Percentiles rank a stretch among this genome's conserved stretches.
phyloP scores from a whole-genome alignment of 2,113 vertebrate species.

The Scophthalmus maximus region DNA sequence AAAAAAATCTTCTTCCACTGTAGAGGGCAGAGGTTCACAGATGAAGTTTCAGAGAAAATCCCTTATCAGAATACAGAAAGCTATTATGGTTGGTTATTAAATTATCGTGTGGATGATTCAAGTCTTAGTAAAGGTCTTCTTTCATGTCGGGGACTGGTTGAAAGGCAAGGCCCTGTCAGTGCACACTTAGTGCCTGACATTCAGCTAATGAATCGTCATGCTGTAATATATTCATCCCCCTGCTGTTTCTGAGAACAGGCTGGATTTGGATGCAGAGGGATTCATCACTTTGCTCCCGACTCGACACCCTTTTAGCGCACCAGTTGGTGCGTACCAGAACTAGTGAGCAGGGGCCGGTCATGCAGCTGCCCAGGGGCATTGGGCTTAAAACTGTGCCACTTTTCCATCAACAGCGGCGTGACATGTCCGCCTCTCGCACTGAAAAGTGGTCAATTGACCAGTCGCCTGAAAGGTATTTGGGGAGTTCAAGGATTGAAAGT shows the following conservation, averaged over 20 bases:
- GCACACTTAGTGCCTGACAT: conserved; percentile 69
- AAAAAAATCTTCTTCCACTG: conserved; percentile 33
- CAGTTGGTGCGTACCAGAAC: conserved; percentile 40
- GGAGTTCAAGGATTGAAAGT: conserved; percentile 51
- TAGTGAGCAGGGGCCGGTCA: conserved; percentile 9
- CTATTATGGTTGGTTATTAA: conserved; percentile 61
- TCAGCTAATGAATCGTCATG: conserved; percentile 72
- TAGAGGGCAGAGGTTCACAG: conserved; percentile 42
- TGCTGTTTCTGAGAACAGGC: conserved; percentile 66
- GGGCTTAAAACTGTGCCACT: conserved; percentile 23
- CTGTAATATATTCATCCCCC: conserved; percentile 70
- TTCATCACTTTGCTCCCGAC: conserved; percentile 29
- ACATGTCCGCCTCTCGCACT: conserved; percentile 22
- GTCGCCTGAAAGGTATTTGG: conserved; percentile 32
- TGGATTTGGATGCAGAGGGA: conserved; percentile 45
- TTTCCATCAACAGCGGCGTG: conserved; percentile 27
- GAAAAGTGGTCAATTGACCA: conserved; percentile 50
- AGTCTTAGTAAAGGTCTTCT: conserved; percentile 65
- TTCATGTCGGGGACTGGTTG: conserved; percentile 63
- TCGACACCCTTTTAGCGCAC: conserved; percentile 23
- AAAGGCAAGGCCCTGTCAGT: conserved; percentile 51
- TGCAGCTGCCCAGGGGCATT: conserved; percentile 28
- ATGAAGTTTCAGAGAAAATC: conserved; percentile 46
- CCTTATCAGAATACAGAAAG: conserved; percentile 52
- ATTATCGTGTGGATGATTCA: conserved; percentile 56